phyloP scores from a whole-genome alignment of 2,113 vertebrate species.

The Rostratula benghalensis region DNA sequence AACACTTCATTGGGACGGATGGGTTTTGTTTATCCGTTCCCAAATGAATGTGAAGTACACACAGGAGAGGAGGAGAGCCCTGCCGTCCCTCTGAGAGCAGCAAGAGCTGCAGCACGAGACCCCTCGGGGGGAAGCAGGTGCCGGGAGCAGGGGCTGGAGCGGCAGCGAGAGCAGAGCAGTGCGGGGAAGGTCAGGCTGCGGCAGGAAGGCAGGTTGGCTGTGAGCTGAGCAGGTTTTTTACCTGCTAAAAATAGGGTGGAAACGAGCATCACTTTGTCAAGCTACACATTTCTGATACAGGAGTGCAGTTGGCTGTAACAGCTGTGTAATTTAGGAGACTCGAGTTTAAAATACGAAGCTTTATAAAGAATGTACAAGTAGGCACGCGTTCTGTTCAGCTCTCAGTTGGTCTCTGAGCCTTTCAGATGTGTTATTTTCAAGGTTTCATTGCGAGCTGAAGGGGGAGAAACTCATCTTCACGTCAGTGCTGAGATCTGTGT shows the following conservation, averaged over 20 bases:
- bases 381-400: background rate
- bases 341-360: background rate
- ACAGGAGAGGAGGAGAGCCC: background rate
- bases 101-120: fast-evolving
- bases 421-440: background rate
- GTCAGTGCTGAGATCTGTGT: background rate
- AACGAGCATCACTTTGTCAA: background rate
- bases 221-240: background rate
- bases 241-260: background rate
- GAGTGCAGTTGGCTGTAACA: background rate
- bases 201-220: background rate
- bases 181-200: background rate
- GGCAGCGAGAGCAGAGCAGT: background rate
- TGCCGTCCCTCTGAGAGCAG: fast-evolving
- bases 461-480: background rate
- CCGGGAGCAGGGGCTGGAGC: background rate
- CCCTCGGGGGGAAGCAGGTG: fast-evolving
- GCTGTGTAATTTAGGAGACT: constrained; percentile 2
- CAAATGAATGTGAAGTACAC: background rate
- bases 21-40: background rate
- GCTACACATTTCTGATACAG: background rate
- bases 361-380: background rate
- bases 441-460: background rate
- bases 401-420: background rate
- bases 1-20: background rate